phyloP scores from a whole-genome alignment of 2,888 invertebrate genomes.

The Hypercompe scribonia region DNA sequence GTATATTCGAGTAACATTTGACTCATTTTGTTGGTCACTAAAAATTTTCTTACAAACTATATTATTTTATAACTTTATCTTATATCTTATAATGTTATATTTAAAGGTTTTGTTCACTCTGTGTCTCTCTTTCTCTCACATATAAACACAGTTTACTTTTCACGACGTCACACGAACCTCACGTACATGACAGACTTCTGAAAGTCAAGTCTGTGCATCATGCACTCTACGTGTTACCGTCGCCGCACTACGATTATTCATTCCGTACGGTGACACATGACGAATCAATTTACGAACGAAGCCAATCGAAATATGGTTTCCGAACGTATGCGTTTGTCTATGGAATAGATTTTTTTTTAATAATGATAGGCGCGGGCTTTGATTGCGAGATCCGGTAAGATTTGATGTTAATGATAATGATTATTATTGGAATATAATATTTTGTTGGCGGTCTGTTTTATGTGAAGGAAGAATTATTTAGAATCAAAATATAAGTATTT shows the following conservation, averaged over 20 bases:
- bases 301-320: constrained; percentile 61
- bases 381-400: constrained; percentile 38
- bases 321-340: constrained; percentile 54
- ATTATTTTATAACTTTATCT: no score
- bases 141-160: neutral
- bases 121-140: no score
- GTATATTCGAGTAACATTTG: no score
- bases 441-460: constrained; percentile 27
- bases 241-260: constrained; percentile 77
- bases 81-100: no score
- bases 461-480: constrained; percentile 15
- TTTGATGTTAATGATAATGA: constrained; percentile 31
- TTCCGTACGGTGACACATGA: constrained; percentile 83
- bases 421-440: constrained; percentile 34
- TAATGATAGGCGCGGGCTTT: constrained; percentile 45
- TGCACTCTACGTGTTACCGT: constrained; percentile 52
- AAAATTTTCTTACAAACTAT: no score
- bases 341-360: constrained; percentile 36
- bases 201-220: constrained; percentile 55
- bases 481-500: constrained; percentile 15
- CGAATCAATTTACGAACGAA: constrained; percentile 81
- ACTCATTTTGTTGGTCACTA: no score
- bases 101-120: no score
- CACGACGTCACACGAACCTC: neutral
- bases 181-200: neutral